phyloP scores from a whole-genome alignment of 2,888 invertebrate species.

The Rhagonycha fulva region DNA sequence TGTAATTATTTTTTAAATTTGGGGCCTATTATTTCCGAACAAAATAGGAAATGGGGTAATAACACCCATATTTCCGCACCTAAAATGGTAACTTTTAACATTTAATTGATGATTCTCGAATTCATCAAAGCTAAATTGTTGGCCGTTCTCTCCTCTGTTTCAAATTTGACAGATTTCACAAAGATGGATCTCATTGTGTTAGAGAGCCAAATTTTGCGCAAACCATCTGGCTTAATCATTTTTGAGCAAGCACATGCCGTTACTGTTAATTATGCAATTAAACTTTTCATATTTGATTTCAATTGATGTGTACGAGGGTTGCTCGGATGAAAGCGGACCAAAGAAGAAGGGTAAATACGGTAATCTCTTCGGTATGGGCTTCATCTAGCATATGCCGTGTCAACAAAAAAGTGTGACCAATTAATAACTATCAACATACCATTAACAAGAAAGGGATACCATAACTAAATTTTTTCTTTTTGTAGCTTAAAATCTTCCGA shows the following conservation, averaged over 20 bases:
- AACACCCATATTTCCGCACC: conserved; percentile 26
- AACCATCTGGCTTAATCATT: conserved; percentile 18
- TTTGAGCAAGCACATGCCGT: conserved; percentile 23
- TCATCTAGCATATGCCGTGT: background rate
- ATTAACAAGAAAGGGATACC: conserved; percentile 33
- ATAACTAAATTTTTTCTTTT: background rate
- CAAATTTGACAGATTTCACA: conserved; percentile 25
- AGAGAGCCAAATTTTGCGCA: conserved; percentile 21
- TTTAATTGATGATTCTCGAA: conserved; percentile 18
- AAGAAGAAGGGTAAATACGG: background rate
- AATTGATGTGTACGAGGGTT: background rate
- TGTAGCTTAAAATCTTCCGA: background rate
- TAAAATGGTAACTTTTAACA: conserved; percentile 9
- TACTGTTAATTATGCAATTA: background rate
- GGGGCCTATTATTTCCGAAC: conserved; percentile 10
- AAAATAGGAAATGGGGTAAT: conserved; percentile 23
- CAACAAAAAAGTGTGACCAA: conserved; percentile 27
- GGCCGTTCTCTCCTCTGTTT: background rate
- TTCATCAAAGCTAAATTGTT: conserved; percentile 19
- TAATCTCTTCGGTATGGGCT: background rate
- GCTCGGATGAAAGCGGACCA: background rate
- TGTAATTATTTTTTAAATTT: conserved; percentile 12
- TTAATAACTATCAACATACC: conserved; percentile 35
- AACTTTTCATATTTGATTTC: background rate
- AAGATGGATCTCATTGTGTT: conserved; percentile 20